phyloP scores from a whole-genome alignment of 2,113 vertebrate species.

The Thamnaconus septentrionalis region DNA sequence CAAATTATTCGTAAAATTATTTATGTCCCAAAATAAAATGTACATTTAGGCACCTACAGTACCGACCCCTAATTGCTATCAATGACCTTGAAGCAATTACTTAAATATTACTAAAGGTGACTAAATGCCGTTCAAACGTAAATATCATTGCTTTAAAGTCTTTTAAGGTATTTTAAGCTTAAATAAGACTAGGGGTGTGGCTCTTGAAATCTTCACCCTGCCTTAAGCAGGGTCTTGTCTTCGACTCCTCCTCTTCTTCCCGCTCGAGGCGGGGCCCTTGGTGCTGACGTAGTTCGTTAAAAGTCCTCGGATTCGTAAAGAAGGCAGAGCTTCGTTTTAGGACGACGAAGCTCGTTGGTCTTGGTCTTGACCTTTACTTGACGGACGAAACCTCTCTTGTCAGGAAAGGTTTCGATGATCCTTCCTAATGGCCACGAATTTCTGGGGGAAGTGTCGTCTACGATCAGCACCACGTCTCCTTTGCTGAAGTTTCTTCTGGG shows the following conservation, averaged over 20 bases:
- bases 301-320: constrained; percentile 24
- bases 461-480: constrained; percentile 33
- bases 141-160: not conserved
- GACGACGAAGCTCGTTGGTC: constrained; percentile 18
- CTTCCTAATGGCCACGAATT: constrained; percentile 31
- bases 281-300: constrained; percentile 10
- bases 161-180: too few relatives aligned
- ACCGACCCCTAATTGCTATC: too few relatives aligned
- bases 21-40: too few relatives aligned
- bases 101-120: not conserved
- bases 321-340: constrained; percentile 34
- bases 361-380: constrained; percentile 34
- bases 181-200: too few relatives aligned
- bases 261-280: too few relatives aligned
- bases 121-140: not conserved
- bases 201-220: not conserved
- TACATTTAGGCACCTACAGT: too few relatives aligned
- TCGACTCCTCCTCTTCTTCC: too few relatives aligned
- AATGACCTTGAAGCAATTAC: not conserved
- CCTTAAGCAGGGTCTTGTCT: not conserved
- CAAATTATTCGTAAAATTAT: too few relatives aligned
- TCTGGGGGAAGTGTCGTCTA: constrained; percentile 34
- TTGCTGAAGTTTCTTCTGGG: constrained; percentile 20
- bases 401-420: too few relatives aligned
- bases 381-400: not conserved